Base-by-base conservation (phyloP, 2,888 invertebrate species). In the Diogma glabrata region DNA sequence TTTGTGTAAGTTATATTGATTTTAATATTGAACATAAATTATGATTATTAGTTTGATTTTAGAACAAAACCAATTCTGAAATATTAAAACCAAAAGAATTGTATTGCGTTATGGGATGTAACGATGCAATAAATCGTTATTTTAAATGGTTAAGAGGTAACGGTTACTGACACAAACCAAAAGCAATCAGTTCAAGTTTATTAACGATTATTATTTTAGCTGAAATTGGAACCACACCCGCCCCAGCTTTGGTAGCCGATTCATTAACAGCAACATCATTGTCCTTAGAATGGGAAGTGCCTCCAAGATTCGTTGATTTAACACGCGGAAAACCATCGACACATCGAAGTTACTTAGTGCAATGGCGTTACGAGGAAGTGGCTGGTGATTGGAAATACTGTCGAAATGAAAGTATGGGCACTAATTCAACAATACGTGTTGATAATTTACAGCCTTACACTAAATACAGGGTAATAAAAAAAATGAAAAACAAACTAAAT, bases 371-470 rank as follows among this genome's bases (percentile, higher is more conserved):
- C 63, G 82, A 81, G 58, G 81, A 81, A 58, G 66, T 78, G 38
- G 77, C 79, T 4, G 79, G 78, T 48, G 76, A 80, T 19, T 93
- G 93, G 93, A 84, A 87, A 64, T 88, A 86, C 65, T 88, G 85
- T 64, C 75, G 81, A 46, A 84, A 84, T 63, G 79, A 81, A 59
- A 80, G 79, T 47, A 82, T 84, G 75, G 76, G 78, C 2, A 75
- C 79, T 58, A 69, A 77, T 58, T 76, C 77, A 19, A 65, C 80
- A 36, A 85, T 85, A 58, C 76, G 78, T 22, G 82, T 93, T 8
- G 81, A 84, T 57, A 81, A 84, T 58, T 73, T 94, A 47, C 81
- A 85, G 57, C 92, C 94, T 0, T 93, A 88, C 64, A 87, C 91
- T 1, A 88, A 87, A 64, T 94, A 94, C 65, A 79, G 85, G 75